These are phyloP conservation scores for Jacana jacana DNA, from an alignment of 2,113 vertebrate genomes.

Conservation along the genomic window DNA sequence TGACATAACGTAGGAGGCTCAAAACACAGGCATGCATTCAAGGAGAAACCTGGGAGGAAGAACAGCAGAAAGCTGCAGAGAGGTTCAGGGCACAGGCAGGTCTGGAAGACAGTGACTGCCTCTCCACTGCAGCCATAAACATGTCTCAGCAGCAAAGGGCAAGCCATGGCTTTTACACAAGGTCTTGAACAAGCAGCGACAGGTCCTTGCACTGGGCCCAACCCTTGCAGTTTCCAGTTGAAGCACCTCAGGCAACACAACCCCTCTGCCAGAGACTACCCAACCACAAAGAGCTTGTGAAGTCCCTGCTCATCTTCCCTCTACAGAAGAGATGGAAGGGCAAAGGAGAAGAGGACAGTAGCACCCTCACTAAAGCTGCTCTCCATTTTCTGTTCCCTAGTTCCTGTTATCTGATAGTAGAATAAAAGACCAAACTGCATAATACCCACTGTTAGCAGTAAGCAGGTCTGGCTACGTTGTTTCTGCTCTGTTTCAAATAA, in stretches of 20 bases:
- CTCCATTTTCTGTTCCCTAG: background rate
- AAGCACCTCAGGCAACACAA: background rate
- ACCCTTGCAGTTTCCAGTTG: background rate
- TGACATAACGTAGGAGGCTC: background rate
- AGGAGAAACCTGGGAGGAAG: background rate
- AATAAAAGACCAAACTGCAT: background rate
- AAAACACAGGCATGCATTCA: background rate
- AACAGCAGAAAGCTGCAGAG: background rate
- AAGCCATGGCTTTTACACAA: background rate
- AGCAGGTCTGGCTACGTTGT: fast-evolving
- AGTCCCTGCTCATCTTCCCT: background rate
- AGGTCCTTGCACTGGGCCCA: background rate
- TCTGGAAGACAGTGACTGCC: background rate
- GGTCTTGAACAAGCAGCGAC: background rate
- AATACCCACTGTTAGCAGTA: background rate
- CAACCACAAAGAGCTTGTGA: background rate
- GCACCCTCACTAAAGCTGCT: background rate
- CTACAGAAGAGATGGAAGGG: background rate
- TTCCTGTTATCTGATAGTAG: background rate
- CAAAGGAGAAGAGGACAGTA: background rate
- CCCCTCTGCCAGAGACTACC: background rate
- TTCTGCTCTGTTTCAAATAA: background rate
- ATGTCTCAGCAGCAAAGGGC: background rate
- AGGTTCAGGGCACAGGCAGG: background rate
- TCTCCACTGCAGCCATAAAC: background rate